These are phyloP conservation scores for Dorcus hopei DNA, from an alignment of 2,888 invertebrate species.

Conservation along the genomic window DNA sequence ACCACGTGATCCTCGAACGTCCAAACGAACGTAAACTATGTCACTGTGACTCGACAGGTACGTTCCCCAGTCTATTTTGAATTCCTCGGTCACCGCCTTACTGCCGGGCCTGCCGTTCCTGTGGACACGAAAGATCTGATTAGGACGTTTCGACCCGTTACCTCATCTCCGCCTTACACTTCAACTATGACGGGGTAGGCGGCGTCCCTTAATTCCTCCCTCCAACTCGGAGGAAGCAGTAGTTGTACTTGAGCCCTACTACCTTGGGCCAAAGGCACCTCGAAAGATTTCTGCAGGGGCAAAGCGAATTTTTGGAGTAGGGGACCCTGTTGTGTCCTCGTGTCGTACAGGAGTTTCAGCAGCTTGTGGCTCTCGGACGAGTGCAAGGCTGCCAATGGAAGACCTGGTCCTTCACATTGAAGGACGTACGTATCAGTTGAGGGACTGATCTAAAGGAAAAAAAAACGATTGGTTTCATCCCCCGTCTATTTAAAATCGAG, in stretches of 20 bases:
- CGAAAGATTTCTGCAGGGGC: constrained; percentile 77
- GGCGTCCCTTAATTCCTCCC: constrained; percentile 79
- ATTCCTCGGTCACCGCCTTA: constrained; percentile 85
- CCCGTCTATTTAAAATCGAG: neutral
- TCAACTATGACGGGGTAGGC: constrained; percentile 86
- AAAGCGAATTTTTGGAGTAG: constrained; percentile 74
- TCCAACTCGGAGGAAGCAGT: constrained; percentile 83
- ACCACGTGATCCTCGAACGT: constrained; percentile 80
- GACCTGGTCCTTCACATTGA: constrained; percentile 88
- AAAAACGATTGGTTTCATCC: neutral
- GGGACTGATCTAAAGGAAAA: constrained; percentile 42
- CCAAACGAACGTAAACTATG: constrained; percentile 86
- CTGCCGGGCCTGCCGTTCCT: constrained; percentile 92
- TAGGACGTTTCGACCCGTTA: too few species aligned
- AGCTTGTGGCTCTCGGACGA: constrained; percentile 72
- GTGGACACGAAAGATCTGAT: constrained; percentile 25
- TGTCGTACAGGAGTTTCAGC: constrained; percentile 74
- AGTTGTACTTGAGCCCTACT: constrained; percentile 85
- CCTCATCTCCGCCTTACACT: constrained; percentile 59
- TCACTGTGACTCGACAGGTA: constrained; percentile 89
- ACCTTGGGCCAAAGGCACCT: constrained; percentile 82
- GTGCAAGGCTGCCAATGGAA: constrained; percentile 80
- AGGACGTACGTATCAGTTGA: constrained; percentile 63
- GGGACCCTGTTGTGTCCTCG: constrained; percentile 65
- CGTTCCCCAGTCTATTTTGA: constrained; percentile 85